These are phyloP conservation scores for Masticophis lateralis DNA, from an alignment of 2,797 vertebrate genomes.

Conservation along the genomic window DNA sequence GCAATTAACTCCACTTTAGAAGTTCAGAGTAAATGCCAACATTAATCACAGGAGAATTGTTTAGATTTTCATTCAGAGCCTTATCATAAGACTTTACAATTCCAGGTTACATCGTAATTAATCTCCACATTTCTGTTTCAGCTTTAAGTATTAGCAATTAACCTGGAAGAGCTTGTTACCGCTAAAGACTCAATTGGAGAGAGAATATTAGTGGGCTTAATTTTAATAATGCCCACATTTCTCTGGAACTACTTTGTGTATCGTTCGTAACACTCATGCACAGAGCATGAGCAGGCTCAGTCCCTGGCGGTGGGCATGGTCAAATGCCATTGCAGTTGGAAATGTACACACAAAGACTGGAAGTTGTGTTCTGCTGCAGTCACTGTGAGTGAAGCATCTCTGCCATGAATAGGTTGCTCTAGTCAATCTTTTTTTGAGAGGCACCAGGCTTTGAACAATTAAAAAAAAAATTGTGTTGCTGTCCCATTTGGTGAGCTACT, in stretches of 20 bases:
- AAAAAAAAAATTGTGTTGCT: not conserved
- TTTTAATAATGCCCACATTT: not conserved
- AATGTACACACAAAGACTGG: not conserved
- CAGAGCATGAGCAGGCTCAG: not conserved
- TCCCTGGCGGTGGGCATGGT: not conserved
- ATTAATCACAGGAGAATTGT: not conserved
- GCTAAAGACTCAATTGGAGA: not conserved
- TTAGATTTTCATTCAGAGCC: not conserved
- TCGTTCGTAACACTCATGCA: not conserved
- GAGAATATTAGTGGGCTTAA: not conserved
- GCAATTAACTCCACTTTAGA: not conserved
- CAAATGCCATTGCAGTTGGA: not conserved
- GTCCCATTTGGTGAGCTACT: not conserved
- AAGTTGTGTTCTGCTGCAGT: not conserved
- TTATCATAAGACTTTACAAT: constrained; percentile 13
- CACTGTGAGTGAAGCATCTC: not conserved
- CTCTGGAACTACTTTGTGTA: not conserved
- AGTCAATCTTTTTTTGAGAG: not conserved
- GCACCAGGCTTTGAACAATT: not conserved
- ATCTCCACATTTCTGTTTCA: not conserved
- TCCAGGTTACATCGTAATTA: not conserved
- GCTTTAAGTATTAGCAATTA: constrained; percentile 2
- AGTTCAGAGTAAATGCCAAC: not conserved
- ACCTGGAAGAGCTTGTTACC: not conserved
- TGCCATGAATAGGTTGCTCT: not conserved